Evolutionary conservation across 1,140 invertebrate species (phyloP), one percentile per base, ranked within the genome.

Genomic region (Charaxes varanes): DNA sequence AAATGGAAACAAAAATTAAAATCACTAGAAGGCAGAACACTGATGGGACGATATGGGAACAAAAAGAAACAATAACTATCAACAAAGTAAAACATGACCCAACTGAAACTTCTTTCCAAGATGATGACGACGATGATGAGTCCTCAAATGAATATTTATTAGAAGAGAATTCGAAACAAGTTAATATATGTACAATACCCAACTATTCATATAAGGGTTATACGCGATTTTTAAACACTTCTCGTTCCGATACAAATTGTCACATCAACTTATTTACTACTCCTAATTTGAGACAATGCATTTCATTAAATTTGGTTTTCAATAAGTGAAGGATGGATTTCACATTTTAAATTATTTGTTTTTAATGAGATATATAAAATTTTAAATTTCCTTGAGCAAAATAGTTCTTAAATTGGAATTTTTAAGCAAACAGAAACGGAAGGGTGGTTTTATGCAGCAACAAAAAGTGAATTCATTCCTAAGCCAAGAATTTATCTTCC

Each of bases 41-140:
- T 17, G 62, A 67, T 40, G 68, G 63, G n/a, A 62, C 53, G 2
- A 45, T 67, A 14, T 32, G 40, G 18, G 59, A 71, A 40, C 49
- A 63, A 28, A 61, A 36, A 46, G 41, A 60, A 28, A 68, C 52
- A 6, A 62, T 59, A 6, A 53, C 40, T 12, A 42, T 62, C 6
- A 57, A 21, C 15, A 54, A 50, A 44, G 28, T 41, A 7, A 62
- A 33, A 49, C 54, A 55, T 13, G 55, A 61, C 47, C 50, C 63
- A 6, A 57, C 31, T 8, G 49, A 47, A 41, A 55, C 17, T 0
- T 35, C 32, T 22, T n/a, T 34, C 16, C 15, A 32, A 5, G 36
- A 30, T 13, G 42, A 62, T 18, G 36, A 52, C n/a, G 46, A 44
- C 1, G 35, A 32, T 45, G 42, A 43, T 8, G 46, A 51, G 5